Evolutionary conservation across 2,888 invertebrate species (phyloP), one percentile per base, ranked within the genome.

Genomic region (Lasioglossum calceatum): DNA sequence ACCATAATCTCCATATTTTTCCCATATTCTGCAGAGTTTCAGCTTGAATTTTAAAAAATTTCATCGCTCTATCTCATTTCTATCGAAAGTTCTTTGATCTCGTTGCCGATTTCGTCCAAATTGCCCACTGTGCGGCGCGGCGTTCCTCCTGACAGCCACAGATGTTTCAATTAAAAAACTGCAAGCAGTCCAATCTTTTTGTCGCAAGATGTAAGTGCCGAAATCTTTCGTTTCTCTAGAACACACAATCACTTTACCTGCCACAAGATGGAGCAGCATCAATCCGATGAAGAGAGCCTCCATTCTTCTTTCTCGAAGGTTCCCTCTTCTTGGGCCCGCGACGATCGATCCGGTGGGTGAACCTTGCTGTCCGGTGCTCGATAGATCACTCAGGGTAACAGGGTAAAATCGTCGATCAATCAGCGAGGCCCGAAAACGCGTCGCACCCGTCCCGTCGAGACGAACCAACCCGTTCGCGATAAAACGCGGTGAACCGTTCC

Each of bases 201-300:
- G n/a, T n/a, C n/a, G 1, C 1, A n/a, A 4, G 12, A 1, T n/a
- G 54, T 54, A 10, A 54, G 23, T n/a, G 7, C 64, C 14, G 0
- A 19, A 32, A 32, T 7, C 42, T 42, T 42, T 42, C 10, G 12
- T 42, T 44, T 67, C 19, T 36, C 19, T 36, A 32, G 27, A 50
- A 73, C 61, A 79, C 44, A 58, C 44, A 72, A 50, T 72, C 64
- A 10, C 19, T 88, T 86, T 78, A 91, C 90, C 91, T 76, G 80
- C 47, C 78, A 89, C 32, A 71, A 82, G 58, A 14, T 83, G 76
- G 58, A 91, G 77, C 27, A 89, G 82, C 39, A 89, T 50, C 79
- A 88, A 86, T 79, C 87, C 90, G 83, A 91, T 81, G 81, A 83
- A 61, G 64, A 84, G 75, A 58, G 82, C 70, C 32, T 54, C 85